Conservation (phyloP, 2,113 vertebrate species). For the Dascyllus trimaculatus region DNA sequence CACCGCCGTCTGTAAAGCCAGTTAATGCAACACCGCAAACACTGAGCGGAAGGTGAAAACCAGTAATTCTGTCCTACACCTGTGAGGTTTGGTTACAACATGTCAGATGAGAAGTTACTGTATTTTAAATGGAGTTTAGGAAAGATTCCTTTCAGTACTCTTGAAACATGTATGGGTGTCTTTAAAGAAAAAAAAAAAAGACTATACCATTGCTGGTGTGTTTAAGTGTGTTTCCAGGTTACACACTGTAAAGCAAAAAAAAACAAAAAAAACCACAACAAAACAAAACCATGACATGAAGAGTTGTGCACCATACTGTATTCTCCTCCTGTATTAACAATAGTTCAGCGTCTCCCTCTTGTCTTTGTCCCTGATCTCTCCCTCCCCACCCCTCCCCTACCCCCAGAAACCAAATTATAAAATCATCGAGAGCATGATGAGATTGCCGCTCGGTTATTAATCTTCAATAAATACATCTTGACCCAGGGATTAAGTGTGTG, state of each 20-base stretch:
- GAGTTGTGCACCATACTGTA: constrained; percentile 15
- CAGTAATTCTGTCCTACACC: constrained; percentile 4
- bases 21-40: constrained; percentile 24
- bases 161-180: constrained; percentile 30
- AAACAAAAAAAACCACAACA: too few species aligned
- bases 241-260: not conserved
- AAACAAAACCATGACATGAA: not conserved
- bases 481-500: constrained; percentile 84
- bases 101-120: constrained; percentile 28
- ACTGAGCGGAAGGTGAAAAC: constrained; percentile 6
- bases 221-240: not conserved
- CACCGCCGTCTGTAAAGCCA: not conserved
- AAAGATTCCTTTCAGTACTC: constrained; percentile 27
- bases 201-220: not conserved
- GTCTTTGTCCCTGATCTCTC: constrained; percentile 73
- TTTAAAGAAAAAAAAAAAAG: not conserved
- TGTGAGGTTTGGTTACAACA: constrained; percentile 25
- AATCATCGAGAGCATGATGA: constrained; percentile 88
- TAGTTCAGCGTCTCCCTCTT: constrained; percentile 58
- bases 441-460: constrained; percentile 88
- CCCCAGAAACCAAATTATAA: constrained; percentile 84
- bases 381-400: constrained; percentile 47
- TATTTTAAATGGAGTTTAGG: constrained; percentile 32
- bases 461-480: constrained; percentile 90
- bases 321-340: constrained; percentile 56